Evolutionary conservation across 2,888 invertebrate species (phyloP).

Genomic region (Ochropleura leucogaster): DNA sequence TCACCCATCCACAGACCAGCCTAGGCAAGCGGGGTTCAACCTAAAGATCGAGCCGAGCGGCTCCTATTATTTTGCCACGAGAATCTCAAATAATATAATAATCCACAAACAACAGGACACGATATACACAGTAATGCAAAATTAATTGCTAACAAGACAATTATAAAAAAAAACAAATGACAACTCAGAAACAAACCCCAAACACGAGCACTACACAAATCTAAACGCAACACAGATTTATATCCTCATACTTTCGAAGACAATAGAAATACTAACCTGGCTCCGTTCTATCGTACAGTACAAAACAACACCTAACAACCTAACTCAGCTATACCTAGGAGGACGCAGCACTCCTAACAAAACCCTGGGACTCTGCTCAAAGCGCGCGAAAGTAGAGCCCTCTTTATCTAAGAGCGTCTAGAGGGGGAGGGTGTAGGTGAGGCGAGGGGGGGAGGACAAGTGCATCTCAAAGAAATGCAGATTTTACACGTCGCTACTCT

Average conservation of each 20-base stretch:
- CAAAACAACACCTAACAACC: constrained; percentile 75
- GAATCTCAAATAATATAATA: too few relatives aligned
- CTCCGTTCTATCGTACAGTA: constrained; percentile 68
- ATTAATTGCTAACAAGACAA: too few relatives aligned
- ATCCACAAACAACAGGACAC: too few relatives aligned
- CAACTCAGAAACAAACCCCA: background rate
- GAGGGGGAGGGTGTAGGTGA: constrained; percentile 67
- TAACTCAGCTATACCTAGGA: constrained; percentile 66
- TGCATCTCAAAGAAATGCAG: constrained; percentile 91
- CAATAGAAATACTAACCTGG: constrained; percentile 72
- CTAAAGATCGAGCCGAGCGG: too few relatives aligned
- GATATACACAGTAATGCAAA: too few relatives aligned
- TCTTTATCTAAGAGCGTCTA: constrained; percentile 87
- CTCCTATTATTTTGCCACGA: too few relatives aligned
- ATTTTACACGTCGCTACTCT: constrained; percentile 91
- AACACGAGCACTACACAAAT: constrained; percentile 31
- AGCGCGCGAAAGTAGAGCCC: constrained; percentile 89
- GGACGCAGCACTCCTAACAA: constrained; percentile 77
- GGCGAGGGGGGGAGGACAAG: constrained; percentile 79
- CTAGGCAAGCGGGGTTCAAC: too few relatives aligned
- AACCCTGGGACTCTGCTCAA: constrained; percentile 85
- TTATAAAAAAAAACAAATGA: background rate
- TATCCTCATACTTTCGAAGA: constrained; percentile 59
- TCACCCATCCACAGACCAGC: too few relatives aligned
- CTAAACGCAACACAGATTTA: constrained; percentile 47